Evolutionary conservation across 2,113 vertebrate genomes (phyloP).

Genomic region (cattle (Bos taurus)): DNA sequence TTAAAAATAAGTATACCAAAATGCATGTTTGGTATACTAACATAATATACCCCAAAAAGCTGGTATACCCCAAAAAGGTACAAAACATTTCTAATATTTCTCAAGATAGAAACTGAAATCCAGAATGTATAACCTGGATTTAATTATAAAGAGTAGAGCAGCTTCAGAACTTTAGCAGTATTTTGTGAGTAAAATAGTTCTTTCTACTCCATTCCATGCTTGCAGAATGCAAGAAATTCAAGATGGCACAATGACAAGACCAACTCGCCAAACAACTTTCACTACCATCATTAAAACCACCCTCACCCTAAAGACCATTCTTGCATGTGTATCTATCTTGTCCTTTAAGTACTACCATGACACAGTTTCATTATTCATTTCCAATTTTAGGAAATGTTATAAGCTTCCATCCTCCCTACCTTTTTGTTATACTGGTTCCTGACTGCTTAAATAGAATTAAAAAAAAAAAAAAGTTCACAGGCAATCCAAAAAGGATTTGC

Average conservation of each 20-base stretch:
- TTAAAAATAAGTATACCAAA: constrained; percentile 35
- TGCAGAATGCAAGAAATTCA: not conserved
- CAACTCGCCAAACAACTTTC: not conserved
- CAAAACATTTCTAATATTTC: constrained; percentile 34
- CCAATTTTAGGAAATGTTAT: constrained; percentile 21
- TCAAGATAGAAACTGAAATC: constrained; percentile 17
- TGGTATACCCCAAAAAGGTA: not conserved
- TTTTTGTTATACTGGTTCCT: constrained; percentile 33
- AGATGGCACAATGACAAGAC: not conserved
- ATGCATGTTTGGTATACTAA: not conserved
- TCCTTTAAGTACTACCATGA: not conserved
- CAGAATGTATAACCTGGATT: not conserved
- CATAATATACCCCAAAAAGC: not conserved
- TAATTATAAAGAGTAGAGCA: not conserved
- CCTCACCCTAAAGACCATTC: not conserved
- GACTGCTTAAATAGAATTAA: not conserved
- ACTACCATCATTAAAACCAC: not conserved
- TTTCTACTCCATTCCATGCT: not conserved
- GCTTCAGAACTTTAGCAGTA: not conserved
- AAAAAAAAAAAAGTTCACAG: constrained; percentile 19
- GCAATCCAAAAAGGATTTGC: constrained; percentile 72
- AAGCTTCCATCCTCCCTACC: not conserved
- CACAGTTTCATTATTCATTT: not conserved
- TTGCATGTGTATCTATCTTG: not conserved
- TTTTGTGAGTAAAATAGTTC: not conserved